Evolutionary conservation across 1,140 invertebrate genomes (phyloP).

Genomic region (Ips typographus): DNA sequence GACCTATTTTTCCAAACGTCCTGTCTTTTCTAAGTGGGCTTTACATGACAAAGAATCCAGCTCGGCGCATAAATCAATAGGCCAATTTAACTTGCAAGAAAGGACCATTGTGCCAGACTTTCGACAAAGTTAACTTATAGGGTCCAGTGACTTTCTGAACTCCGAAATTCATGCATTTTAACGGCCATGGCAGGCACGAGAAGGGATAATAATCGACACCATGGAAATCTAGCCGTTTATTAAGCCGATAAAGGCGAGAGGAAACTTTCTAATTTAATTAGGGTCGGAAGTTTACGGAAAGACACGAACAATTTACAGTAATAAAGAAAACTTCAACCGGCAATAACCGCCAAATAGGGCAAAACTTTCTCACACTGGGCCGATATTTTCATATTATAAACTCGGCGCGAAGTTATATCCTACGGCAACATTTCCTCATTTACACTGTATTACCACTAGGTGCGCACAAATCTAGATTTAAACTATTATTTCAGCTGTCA

Average conservation of each 20-base stretch:
- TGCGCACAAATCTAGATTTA: too few species aligned
- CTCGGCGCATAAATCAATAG: constrained; percentile 31
- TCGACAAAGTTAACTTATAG: constrained; percentile 34
- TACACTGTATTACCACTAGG: background rate
- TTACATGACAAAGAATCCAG: constrained; percentile 27
- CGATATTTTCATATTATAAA: too few species aligned
- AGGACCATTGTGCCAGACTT: constrained; percentile 32
- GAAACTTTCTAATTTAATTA: too few species aligned
- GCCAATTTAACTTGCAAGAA: constrained; percentile 35
- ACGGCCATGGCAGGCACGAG: background rate
- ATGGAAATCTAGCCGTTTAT: constrained; percentile 19
- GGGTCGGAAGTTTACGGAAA: too few species aligned
- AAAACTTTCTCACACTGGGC: too few species aligned
- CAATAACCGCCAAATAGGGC: too few species aligned
- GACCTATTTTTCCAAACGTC: constrained; percentile 16
- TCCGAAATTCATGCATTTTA: constrained; percentile 32
- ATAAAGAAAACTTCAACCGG: too few species aligned
- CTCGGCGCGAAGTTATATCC: too few species aligned
- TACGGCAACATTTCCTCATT: constrained; percentile 16
- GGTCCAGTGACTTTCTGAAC: constrained; percentile 34
- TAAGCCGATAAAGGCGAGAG: too few species aligned
- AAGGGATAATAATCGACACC: constrained; percentile 31
- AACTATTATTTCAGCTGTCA: constrained; percentile 53
- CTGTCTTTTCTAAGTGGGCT: constrained; percentile 14
- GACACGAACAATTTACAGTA: background rate